Conservation (phyloP, 2,797 vertebrate species). For the Buphagus erythrorhynchus region DNA sequence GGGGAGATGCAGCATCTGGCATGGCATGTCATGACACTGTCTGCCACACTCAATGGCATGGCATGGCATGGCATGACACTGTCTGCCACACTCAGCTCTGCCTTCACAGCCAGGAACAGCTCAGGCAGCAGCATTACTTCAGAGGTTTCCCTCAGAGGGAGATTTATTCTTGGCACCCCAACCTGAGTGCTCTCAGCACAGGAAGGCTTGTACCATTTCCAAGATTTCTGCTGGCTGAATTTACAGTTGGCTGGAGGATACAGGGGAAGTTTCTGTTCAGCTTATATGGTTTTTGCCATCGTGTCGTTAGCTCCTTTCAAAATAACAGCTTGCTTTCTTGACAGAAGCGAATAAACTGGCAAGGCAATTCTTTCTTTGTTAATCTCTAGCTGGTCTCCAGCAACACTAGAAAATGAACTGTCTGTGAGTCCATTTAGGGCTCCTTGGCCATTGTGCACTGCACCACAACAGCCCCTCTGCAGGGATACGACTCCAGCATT, state of each 20-base stretch:
- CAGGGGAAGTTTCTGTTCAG: slow-evolving; percentile 56
- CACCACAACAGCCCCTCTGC: not conserved
- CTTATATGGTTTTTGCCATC: slow-evolving; percentile 54
- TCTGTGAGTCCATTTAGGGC: not conserved
- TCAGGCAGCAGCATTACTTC: slow-evolving; percentile 42
- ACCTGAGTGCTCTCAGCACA: not conserved
- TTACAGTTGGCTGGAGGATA: slow-evolving; percentile 58
- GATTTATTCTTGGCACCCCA: slow-evolving; percentile 59
- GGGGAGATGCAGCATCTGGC: not conserved
- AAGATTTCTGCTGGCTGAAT: slow-evolving; percentile 61
- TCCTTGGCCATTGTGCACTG: not conserved
- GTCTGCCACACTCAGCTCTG: slow-evolving; percentile 37
- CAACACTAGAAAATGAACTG: not conserved
- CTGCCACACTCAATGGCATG: slow-evolving; percentile 48
- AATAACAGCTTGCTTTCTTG: slow-evolving; percentile 65
- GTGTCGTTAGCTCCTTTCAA: slow-evolving; percentile 48
- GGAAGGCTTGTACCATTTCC: slow-evolving; percentile 58
- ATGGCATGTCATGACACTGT: not conserved
- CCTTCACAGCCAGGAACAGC: slow-evolving; percentile 40
- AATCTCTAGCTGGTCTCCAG: not conserved
- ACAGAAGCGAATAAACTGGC: slow-evolving; percentile 45
- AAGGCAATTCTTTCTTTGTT: slow-evolving; percentile 32
- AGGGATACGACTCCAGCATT: not conserved
- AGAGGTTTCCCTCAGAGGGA: slow-evolving; percentile 54
- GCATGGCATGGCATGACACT: slow-evolving; percentile 7